Evolutionary conservation across 2,888 invertebrate genomes (phyloP).

Genomic region (Vannuccia rotundouncinata): DNA sequence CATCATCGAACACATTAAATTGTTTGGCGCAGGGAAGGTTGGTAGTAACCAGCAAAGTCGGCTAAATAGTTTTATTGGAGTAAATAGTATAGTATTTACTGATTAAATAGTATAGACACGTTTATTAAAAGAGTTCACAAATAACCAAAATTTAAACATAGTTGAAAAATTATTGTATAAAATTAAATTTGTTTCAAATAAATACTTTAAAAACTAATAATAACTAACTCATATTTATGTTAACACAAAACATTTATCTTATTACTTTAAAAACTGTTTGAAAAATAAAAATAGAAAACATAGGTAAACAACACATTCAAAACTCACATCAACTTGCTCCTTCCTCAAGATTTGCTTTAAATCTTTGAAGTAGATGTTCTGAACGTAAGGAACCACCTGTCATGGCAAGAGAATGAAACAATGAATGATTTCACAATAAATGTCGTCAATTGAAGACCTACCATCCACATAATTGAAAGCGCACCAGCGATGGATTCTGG

Average conservation of each 20-base stretch:
- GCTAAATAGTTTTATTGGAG: too few species aligned
- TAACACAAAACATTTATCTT: too few species aligned
- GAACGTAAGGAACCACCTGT: conserved; percentile 90
- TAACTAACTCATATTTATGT: too few species aligned
- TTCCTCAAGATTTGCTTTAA: conserved; percentile 93
- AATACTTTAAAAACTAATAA: too few species aligned
- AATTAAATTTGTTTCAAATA: too few species aligned
- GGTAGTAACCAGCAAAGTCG: conserved; percentile 88
- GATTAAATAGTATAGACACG: too few species aligned
- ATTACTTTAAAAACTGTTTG: too few species aligned
- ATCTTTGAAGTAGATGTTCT: conserved; percentile 98
- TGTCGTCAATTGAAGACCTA: conserved; percentile 55
- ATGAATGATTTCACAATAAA: neutral
- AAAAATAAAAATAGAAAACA: conserved; percentile 2
- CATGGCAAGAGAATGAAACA: conserved; percentile 44
- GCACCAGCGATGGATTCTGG: conserved; percentile 89
- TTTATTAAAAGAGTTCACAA: too few species aligned
- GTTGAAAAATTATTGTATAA: too few species aligned
- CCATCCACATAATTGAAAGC: conserved; percentile 91
- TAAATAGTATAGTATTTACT: too few species aligned
- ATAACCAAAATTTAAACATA: too few species aligned
- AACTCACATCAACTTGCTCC: conserved; percentile 84
- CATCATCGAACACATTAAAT: conserved; percentile 57
- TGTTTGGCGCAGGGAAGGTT: conserved; percentile 99
- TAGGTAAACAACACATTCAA: neutral